A percentile compares a stretch with the other conserved stretches of the same genome.
Evolutionary conservation across 2,113 vertebrate genomes (phyloP).

Genomic region (Pygoscelis antarcticus): DNA sequence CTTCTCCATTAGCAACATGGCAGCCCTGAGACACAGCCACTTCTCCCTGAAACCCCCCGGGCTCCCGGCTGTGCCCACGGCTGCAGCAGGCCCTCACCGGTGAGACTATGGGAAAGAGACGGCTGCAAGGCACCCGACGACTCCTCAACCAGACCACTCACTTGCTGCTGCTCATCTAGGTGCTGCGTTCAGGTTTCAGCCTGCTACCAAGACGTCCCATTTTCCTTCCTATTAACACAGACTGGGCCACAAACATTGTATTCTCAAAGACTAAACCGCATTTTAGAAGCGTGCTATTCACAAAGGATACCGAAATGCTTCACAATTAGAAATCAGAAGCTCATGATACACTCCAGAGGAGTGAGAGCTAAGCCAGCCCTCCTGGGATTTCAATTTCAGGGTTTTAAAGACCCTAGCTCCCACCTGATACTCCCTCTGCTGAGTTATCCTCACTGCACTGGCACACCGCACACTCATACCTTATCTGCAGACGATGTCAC

Average conservation of each 20-base stretch:
- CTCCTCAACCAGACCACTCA: background rate
- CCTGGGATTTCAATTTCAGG: too few relatives aligned
- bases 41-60: background rate
- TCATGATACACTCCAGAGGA: background rate
- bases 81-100: background rate
- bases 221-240: background rate
- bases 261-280: background rate
- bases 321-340: accelerated
- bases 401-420: background rate
- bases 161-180: background rate
- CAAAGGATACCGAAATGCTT: too few relatives aligned
- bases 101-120: background rate
- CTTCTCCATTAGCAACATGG: background rate
- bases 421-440: background rate
- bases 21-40: background rate
- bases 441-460: background rate
- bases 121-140: accelerated
- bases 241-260: accelerated
- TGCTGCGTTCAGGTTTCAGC: background rate
- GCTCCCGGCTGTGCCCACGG: accelerated
- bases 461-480: background rate
- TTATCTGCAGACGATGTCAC: background rate
- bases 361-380: background rate
- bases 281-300: background rate
- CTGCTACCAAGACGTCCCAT: accelerated